A percentile compares a stretch with the other conserved stretches of the same genome.
Conservation (phyloP, 2,113 vertebrate genomes). For the Penelope pileata region DNA sequence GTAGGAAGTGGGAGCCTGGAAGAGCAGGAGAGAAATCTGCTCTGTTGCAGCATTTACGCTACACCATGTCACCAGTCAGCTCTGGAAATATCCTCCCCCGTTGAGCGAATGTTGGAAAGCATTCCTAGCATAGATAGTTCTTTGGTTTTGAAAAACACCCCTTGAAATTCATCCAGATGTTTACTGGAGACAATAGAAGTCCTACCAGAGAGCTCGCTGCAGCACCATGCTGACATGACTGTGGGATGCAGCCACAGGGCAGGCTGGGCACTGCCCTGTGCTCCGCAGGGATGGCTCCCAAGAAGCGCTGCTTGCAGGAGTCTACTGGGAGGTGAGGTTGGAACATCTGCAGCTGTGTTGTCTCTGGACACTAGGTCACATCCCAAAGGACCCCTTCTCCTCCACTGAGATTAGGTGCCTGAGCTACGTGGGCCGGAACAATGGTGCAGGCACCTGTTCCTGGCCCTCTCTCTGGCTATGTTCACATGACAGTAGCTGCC, state of each 20-base stretch:
- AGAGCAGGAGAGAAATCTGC: no score
- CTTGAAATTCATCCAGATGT: neutral
- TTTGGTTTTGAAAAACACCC: neutral
- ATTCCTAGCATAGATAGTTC: neutral
- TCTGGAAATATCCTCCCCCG: neutral
- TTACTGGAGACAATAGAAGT: neutral
- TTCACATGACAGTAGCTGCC: rapidly evolving
- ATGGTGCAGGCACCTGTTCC: rapidly evolving
- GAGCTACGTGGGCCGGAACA: rapidly evolving
- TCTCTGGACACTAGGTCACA: rapidly evolving
- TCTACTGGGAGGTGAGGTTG: neutral
- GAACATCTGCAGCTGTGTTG: rapidly evolving
- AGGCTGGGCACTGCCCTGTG: rapidly evolving
- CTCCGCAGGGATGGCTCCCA: neutral
- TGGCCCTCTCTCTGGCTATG: rapidly evolving
- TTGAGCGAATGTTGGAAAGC: neutral
- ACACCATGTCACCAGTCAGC: neutral
- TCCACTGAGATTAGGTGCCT: neutral
- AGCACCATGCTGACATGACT: rapidly evolving
- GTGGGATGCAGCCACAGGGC: rapidly evolving
- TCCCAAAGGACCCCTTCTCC: rapidly evolving
- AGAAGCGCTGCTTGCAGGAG: neutral
- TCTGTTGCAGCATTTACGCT: neutral
- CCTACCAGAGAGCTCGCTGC: neutral
- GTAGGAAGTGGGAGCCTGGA: no score